Evolutionary conservation across 2,888 invertebrate genomes (phyloP).

Genomic region (Scaptomyza polygonia): DNA sequence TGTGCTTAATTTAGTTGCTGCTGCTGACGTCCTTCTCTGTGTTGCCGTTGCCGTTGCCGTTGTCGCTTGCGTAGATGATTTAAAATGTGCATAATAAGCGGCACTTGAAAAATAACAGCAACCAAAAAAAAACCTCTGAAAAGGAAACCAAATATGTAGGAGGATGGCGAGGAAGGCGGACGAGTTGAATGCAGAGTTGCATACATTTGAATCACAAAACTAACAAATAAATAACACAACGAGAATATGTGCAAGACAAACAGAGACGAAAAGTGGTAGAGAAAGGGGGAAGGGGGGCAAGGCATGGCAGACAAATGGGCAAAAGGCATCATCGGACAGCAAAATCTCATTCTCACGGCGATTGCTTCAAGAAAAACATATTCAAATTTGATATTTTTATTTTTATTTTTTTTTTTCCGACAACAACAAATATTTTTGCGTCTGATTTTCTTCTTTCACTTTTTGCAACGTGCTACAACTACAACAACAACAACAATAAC

Average conservation of each 20-base stretch:
- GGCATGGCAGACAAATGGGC: constrained; percentile 73
- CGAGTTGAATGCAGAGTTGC: constrained; percentile 8
- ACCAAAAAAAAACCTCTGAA: constrained; percentile 18
- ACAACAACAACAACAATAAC: constrained; percentile 10
- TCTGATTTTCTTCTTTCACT: constrained; percentile 60
- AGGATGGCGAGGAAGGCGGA: not conserved
- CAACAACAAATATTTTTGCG: constrained; percentile 54
- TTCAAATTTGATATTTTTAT: constrained; percentile 68
- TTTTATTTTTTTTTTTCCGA: not conserved
- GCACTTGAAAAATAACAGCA: constrained; percentile 63
- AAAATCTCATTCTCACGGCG: constrained; percentile 29
- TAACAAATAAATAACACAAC: constrained; percentile 79
- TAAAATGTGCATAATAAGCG: constrained; percentile 80
- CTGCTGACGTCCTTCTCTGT: constrained; percentile 21
- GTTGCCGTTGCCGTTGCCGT: constrained; percentile 10
- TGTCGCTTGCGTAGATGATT: constrained; percentile 73
- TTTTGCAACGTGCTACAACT: constrained; percentile 16
- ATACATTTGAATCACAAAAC: constrained; percentile 80
- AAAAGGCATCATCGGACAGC: constrained; percentile 41
- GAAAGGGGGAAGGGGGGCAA: not conserved
- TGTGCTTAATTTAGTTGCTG: constrained; percentile 76
- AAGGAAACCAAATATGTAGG: constrained; percentile 41
- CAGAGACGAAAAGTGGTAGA: constrained; percentile 22
- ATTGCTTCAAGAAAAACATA: constrained; percentile 70
- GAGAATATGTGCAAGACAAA: constrained; percentile 67